Evolutionary conservation across 1,140 invertebrate species (phyloP), one percentile per base, ranked within the genome.

Genomic region (Nylanderia fulva): DNA sequence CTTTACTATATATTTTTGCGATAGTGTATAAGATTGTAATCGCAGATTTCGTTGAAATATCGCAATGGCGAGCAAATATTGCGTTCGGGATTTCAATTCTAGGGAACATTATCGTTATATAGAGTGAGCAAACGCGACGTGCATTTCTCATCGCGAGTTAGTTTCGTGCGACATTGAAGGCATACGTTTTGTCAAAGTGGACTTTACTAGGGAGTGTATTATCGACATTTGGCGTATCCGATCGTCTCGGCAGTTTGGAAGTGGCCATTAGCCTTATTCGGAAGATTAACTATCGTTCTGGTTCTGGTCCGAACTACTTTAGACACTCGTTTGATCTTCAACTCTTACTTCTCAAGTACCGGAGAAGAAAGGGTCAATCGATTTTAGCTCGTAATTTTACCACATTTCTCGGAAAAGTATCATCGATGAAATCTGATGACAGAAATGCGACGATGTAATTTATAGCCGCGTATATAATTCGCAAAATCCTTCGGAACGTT

Each of bases 161-260:
- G 85, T 75, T 75, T 72, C 27, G 60, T 42, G 54, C 7, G 24
- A 75, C 75, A 88, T 88, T 33, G 72, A 75, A 80, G 75, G 48
- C 86, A 66, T 75, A 72, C 64, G 75, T 64, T 58, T 76, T 76
- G 86, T 74, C 87, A 61, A 54, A 27, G 33, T 58, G 61, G 75
- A 11, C 61, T 39, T 66, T 56, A 84, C 82, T 13, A 39, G 54
- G 64, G 72, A 84, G 85, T 84, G 79, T 85, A 90, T 86, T 91
- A 90, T 90, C 89, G 85, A 86, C 88, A 91, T 89, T 90, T 86
- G 89, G 83, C 85, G 86, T 88, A 88, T 87, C 77, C 75, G 84
- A 87, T 86, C 87, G 85, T 45, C 90, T 83, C 84, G 52, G 69
- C 84, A 89, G 84, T 91, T 88, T 85, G 56, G 79, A 89, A 90